Evolutionary conservation across 2,888 invertebrate species (phyloP), one percentile per base, ranked within the genome.

Genomic region (Harpalus rubripes): DNA sequence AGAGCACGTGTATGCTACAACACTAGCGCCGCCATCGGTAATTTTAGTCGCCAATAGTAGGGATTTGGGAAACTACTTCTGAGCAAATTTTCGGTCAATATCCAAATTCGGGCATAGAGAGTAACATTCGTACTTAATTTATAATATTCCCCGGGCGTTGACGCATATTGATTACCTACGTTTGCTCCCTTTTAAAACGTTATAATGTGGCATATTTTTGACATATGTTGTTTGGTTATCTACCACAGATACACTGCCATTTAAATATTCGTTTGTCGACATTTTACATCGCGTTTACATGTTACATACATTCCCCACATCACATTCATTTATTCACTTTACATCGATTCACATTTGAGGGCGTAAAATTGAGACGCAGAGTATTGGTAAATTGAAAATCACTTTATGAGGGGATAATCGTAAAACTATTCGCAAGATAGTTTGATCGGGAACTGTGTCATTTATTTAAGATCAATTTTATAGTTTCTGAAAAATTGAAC

Each of bases 161-260:
- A 68, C 68, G 7, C n/a, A 32, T 68, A 68, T 68, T 39, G 68
- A 68, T 68, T 39, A 63, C 26, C 63, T 22, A 63, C 39, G 15
- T 7, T n/a, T 5, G n/a, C 12, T 7, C 39, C 68, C 32, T 68
- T 68, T 26, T 68, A 15, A 32, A 32, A 68, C 32, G 39, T 68
- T 32, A 68, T 68, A 39, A 68, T 39, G 68, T 68, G 68, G 68
- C 68, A 68, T 68, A 68, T 68, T 68, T 68, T 68, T 68, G 68
- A 39, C 68, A 68, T 32, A 68, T 68, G 68, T 68, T 68, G 68
- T 68, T 68, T 39, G 39, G 39, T 39, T 39, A 68, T 68, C 68
- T n/a, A 68, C 68, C 68, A 39, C 68, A 32, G 68, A 68, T 68
- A 39, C 15, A 1, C 10, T 32, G 68, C 4, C 15, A 68, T 39